Evolutionary conservation across 2,797 vertebrate genomes (phyloP).

Genomic region (Scolopax rusticola): DNA sequence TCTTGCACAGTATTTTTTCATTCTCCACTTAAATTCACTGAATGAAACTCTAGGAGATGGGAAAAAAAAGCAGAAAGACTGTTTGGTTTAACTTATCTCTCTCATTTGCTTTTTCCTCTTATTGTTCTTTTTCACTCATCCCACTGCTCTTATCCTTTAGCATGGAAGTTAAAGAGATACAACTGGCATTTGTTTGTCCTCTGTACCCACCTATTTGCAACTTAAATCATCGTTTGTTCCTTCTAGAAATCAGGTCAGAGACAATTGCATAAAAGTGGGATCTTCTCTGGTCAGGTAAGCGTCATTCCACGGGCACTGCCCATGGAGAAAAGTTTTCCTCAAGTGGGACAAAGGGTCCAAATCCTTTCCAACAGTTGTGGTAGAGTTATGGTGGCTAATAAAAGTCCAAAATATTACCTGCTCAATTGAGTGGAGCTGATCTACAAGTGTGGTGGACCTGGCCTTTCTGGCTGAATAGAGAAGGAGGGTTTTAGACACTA

Average conservation of each 20-base stretch:
- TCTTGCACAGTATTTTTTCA: background rate
- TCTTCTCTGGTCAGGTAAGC: background rate
- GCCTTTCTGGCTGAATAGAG: background rate
- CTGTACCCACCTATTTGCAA: background rate
- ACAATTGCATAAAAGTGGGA: background rate
- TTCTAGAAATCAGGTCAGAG: background rate
- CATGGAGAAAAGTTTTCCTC: rapidly evolving
- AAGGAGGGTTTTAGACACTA: rapidly evolving
- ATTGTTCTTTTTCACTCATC: background rate
- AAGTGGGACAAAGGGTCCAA: background rate
- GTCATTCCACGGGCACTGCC: rapidly evolving
- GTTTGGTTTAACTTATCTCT: background rate
- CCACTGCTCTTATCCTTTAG: background rate
- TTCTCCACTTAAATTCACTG: background rate
- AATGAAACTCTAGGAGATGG: background rate
- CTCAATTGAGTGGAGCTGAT: background rate
- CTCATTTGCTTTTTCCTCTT: background rate
- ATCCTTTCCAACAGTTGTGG: background rate
- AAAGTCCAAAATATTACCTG: background rate
- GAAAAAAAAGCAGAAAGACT: background rate
- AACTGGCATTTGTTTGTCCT: background rate
- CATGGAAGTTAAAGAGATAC: background rate
- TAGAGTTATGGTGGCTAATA: background rate
- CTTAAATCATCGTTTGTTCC: background rate
- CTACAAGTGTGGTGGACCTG: background rate